Evolutionary conservation across 2,797 vertebrate species (phyloP).

Genomic region (Halcyon leucocephala): DNA sequence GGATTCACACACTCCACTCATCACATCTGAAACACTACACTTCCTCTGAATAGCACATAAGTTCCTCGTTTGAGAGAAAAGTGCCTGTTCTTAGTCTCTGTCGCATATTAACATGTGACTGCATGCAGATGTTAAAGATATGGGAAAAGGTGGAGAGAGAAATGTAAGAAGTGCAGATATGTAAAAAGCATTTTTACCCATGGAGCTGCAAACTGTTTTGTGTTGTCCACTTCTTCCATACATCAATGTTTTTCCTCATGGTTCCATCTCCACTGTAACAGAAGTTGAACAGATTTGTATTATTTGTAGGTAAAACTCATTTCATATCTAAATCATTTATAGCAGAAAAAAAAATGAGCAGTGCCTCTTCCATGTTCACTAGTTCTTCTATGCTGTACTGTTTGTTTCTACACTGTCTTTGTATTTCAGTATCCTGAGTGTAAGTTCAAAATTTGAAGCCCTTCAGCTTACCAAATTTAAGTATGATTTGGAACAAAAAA

Average conservation of each 20-base stretch:
- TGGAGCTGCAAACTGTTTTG: conserved; percentile 96
- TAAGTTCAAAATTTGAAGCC: not conserved
- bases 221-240: conserved; percentile 98
- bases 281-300: not conserved
- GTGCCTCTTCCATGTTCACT: not conserved
- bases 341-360: not conserved
- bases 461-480: not conserved
- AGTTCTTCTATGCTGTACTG: not conserved
- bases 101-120: not conserved
- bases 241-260: conserved; percentile 97
- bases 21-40: not conserved
- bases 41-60: not conserved
- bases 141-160: not conserved
- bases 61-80: not conserved
- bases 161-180: not conserved
- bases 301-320: not conserved
- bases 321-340: not conserved
- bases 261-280: conserved; percentile 94
- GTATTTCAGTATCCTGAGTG: not conserved
- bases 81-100: not conserved
- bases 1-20: not conserved
- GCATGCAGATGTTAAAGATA: not conserved
- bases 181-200: conserved; percentile 81
- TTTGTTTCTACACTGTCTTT: not conserved
- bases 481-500: not conserved